Base-by-base conservation (phyloP, 1,140 invertebrate genomes). In the Tachypleus tridentatus region DNA sequence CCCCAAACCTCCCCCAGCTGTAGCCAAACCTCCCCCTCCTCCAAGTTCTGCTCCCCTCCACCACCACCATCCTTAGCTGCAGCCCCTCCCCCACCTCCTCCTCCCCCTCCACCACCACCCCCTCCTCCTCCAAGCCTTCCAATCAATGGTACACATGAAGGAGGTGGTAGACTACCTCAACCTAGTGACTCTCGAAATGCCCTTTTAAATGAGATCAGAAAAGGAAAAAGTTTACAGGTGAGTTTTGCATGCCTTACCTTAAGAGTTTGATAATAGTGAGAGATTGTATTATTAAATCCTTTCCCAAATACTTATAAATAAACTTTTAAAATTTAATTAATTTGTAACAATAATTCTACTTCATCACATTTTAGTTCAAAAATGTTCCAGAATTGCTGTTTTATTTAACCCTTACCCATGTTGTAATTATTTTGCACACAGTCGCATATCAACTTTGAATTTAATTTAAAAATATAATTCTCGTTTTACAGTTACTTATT, bases 131-230 rank as follows among this genome's bases (percentile, higher is more conserved):
- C 76, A 62, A 73, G 76, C 10, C 70, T 75, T 29, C 29, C 29
- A 29, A 29, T 29, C 29, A 29, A 29, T 29, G 29, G 50, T 64
- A 69, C 50, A 59, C 64, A 60, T 50, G 67, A 62, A 53, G 72
- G 70, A 66, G 71, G 69, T 66, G 63, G 64, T 70, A 74, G 70
- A 50, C 75, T 76, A 59, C 78, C 79, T 11, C 76, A 75, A 49
- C 80, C 80, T 58, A 71, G 74, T 5, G 86, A 88, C 76, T 71
- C 80, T 4, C 79, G 83, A 8, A 81, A 82, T 59, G 84, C 84
- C 53, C 81, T 94, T 4, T 83, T 93, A 83, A 85, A 88, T 62
- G 84, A 85, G 64, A 93, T 93, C 70, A 79, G 86, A 69, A 83
- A 78, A 72, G 88, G 88, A 50, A 81, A 79, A 50, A 67, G 66